A percentile compares a stretch with the other conserved stretches of the same genome.
These are phyloP conservation scores for Crioceris asparagi DNA, from an alignment of 2,888 invertebrate genomes.

Conservation along the genomic window DNA sequence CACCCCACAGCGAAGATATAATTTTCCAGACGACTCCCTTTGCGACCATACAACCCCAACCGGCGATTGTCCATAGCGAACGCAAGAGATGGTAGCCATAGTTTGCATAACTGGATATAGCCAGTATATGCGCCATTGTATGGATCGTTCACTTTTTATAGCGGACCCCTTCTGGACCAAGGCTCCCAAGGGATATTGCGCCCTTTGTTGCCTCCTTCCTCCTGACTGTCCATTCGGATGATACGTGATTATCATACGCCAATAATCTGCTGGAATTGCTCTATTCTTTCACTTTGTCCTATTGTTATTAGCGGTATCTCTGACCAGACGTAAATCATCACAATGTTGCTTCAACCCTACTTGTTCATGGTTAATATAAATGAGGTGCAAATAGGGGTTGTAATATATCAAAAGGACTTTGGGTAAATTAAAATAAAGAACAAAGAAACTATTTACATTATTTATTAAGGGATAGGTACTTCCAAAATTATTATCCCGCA, in stretches of 20 bases:
- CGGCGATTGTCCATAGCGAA: conserved; percentile 35
- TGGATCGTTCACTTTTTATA: conserved; percentile 35
- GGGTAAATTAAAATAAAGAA: too few relatives aligned
- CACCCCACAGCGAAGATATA: conserved; percentile 30
- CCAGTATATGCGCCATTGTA: conserved; percentile 32
- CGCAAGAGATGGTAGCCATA: conserved; percentile 34
- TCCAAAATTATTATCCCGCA: too few relatives aligned
- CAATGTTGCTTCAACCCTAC: too few relatives aligned
- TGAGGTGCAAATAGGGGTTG: too few relatives aligned
- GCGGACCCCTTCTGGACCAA: conserved; percentile 28
- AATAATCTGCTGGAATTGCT: conserved; percentile 18
- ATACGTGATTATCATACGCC: conserved; percentile 35
- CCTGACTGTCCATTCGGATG: conserved; percentile 29
- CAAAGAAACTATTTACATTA: too few relatives aligned
- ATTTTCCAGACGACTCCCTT: conserved; percentile 33
- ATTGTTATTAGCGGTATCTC: too few relatives aligned
- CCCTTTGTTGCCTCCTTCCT: conserved; percentile 14
- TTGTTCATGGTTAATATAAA: too few relatives aligned
- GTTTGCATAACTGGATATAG: conserved; percentile 37
- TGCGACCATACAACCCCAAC: conserved; percentile 32
- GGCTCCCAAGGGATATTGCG: conserved; percentile 15
- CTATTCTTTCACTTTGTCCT: conserved; percentile 20
- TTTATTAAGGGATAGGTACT: too few relatives aligned
- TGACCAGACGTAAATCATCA: too few relatives aligned
- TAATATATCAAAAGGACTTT: too few relatives aligned